Evolutionary conservation across 2,888 invertebrate genomes (phyloP), one percentile per base, ranked within the genome.

Genomic region (Sinelater perroti): DNA sequence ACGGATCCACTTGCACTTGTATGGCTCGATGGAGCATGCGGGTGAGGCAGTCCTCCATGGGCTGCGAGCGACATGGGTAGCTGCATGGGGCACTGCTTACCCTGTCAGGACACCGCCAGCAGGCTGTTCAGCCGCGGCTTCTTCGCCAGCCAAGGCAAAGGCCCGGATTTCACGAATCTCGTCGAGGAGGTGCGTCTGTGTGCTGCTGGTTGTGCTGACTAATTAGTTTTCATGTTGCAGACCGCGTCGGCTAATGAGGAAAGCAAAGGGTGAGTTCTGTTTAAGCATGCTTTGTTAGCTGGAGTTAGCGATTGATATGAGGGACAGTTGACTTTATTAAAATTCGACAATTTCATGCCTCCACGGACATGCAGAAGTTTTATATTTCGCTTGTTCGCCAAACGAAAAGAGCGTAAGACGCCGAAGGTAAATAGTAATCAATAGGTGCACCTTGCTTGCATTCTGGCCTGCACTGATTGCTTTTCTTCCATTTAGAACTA

Each of bases 51-150:
- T 76, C 75, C 76, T 67, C 64, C 56, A 56, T 63, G 75, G 76
- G 67, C 75, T 75, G 74, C 74, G 59, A 62, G 60, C 65, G 69
- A 69, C 59, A 81, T 81, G 81, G 81, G 81, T 73, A 80, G 77
- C 75, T 81, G 81, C 72, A 75, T 80, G 68, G 78, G 79, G 70
- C 79, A 75, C 67, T 81, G 81, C 70, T 75, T 81, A 68, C 75
- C 78, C 62, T 74, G 71, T 46, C 67, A 70, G 42, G 68, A 72
- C 26, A 57, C 50, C 11, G 17, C 33, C n/a, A 52, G 13, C 11
- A 56, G 28, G 50, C 24, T 57, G 7, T 33, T 46, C 6, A 28
- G 47, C 28, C 55, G 20, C 55, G 56, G 46, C 35, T 55, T 62
- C 44, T 57, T 58, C 42, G 44, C 55, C 14, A 64, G 67, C 30